These are phyloP conservation scores for Oedothorax gibbosus DNA, from an alignment of 1,140 invertebrate genomes.

Conservation along the genomic window DNA sequence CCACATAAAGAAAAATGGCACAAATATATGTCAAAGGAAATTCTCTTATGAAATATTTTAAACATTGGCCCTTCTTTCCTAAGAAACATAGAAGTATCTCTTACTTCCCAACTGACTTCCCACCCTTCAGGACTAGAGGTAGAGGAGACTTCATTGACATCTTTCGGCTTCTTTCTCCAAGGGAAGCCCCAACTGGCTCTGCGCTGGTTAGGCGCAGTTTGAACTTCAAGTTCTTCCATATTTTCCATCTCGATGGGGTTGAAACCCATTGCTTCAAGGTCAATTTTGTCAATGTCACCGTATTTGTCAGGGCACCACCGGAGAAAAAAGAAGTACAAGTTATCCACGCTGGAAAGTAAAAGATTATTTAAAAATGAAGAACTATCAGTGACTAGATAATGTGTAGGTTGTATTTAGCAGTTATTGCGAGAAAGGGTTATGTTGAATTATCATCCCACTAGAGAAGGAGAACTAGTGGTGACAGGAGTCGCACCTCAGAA, in stretches of 20 bases:
- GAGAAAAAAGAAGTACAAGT: slow-evolving; percentile 93
- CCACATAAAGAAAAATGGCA: no score
- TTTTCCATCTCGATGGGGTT: slow-evolving; percentile 89
- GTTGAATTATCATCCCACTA: no score
- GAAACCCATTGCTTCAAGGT: slow-evolving; percentile 82
- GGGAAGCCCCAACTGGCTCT: slow-evolving; percentile 70
- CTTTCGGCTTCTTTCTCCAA: slow-evolving; percentile 64
- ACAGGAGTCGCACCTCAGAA: no score
- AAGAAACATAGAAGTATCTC: no score
- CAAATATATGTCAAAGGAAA: no score
- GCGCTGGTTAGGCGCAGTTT: slow-evolving; percentile 56
- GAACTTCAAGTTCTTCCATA: slow-evolving; percentile 76
- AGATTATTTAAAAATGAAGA: background rate
- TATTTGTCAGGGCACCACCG: slow-evolving; percentile 93
- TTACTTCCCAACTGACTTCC: slow-evolving; percentile 14
- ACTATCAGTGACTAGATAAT: no score
- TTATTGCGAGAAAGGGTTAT: no score
- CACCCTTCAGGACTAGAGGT: slow-evolving; percentile 48
- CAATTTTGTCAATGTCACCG: slow-evolving; percentile 87
- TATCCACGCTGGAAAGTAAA: slow-evolving; percentile 81
- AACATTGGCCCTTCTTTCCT: no score
- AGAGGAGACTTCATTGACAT: slow-evolving; percentile 38
- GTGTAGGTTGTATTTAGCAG: no score
- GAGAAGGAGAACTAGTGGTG: no score
- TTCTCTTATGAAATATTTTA: no score